phyloP scores from a whole-genome alignment of 2,113 vertebrate species.

The Psammodynastes pulverulentus region DNA sequence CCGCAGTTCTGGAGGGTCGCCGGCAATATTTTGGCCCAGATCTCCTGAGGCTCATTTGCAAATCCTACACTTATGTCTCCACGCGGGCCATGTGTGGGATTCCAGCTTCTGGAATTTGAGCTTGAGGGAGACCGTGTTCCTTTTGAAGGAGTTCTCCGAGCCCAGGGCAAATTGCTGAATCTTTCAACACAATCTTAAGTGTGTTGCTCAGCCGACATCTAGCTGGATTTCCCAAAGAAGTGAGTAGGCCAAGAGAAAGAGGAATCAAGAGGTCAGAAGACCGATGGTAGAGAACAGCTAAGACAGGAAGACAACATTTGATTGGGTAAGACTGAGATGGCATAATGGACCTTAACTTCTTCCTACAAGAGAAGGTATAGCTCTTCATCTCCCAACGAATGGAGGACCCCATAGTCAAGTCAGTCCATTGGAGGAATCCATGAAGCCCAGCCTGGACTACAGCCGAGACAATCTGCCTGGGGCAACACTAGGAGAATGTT shows the following conservation, averaged over 20 bases:
- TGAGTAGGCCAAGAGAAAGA: fast-evolving
- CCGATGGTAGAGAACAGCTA: background rate
- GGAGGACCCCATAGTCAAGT: background rate
- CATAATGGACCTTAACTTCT: background rate
- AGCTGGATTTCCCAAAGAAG: slow-evolving; percentile 44
- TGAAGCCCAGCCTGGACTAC: background rate
- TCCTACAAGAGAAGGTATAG: background rate
- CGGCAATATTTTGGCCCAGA: slow-evolving; percentile 17
- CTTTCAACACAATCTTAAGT: slow-evolving; percentile 43
- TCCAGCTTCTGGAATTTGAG: slow-evolving; percentile 18
- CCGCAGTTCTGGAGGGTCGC: background rate
- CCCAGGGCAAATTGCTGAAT: slow-evolving; percentile 27
- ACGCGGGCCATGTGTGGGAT: slow-evolving; percentile 1
- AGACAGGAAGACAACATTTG: background rate
- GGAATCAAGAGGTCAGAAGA: background rate
- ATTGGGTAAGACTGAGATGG: background rate
- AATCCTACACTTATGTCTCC: background rate
- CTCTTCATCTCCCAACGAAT: background rate
- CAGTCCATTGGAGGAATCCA: background rate
- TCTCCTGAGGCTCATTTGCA: slow-evolving; percentile 17
- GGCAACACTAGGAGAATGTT: background rate
- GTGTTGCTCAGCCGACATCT: slow-evolving; percentile 49
- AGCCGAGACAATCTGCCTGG: background rate
- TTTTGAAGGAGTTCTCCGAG: slow-evolving; percentile 49
- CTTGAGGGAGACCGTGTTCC: background rate